Evolutionary conservation across 1,140 invertebrate species (phyloP).

Genomic region (Drosophila equinoxialis): DNA sequence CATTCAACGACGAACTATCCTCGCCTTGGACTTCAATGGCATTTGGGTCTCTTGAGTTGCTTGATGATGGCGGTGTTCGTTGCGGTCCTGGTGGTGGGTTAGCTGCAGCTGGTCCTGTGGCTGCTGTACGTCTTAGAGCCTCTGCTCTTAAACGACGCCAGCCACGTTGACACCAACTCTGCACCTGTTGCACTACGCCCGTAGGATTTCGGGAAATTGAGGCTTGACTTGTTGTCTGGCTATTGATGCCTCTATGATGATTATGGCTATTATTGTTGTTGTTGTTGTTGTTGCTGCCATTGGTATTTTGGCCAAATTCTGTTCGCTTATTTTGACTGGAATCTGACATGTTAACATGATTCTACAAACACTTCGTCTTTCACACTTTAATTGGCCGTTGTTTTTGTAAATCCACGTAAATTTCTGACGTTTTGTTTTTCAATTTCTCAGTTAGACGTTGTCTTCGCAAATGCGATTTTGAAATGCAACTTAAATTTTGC

Average conservation of each 20-base stretch:
- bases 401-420: neutral
- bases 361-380: slow-evolving; percentile 20
- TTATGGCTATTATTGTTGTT: neutral
- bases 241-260: neutral
- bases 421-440: too few species aligned
- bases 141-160: slow-evolving; percentile 49
- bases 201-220: neutral
- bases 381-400: slow-evolving; percentile 1
- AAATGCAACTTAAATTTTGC: slow-evolving; percentile 56
- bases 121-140: slow-evolving; percentile 53
- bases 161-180: slow-evolving; percentile 36
- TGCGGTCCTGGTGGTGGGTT: slow-evolving; percentile 19
- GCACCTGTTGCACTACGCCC: slow-evolving; percentile 21
- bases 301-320: slow-evolving; percentile 32
- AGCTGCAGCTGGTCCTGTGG: slow-evolving; percentile 45
- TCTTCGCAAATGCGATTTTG: slow-evolving; percentile 31
- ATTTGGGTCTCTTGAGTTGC: neutral
- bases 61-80: neutral
- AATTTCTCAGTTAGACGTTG: neutral
- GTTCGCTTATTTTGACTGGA: slow-evolving; percentile 40
- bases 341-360: slow-evolving; percentile 69
- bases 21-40: neutral
- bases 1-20: neutral
- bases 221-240: neutral
- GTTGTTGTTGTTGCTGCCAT: slow-evolving; percentile 14